A percentile compares a stretch with the other conserved stretches of the same genome.
Conservation (phyloP, 2,113 vertebrate genomes). For the Onychorhynchus coronatus region DNA sequence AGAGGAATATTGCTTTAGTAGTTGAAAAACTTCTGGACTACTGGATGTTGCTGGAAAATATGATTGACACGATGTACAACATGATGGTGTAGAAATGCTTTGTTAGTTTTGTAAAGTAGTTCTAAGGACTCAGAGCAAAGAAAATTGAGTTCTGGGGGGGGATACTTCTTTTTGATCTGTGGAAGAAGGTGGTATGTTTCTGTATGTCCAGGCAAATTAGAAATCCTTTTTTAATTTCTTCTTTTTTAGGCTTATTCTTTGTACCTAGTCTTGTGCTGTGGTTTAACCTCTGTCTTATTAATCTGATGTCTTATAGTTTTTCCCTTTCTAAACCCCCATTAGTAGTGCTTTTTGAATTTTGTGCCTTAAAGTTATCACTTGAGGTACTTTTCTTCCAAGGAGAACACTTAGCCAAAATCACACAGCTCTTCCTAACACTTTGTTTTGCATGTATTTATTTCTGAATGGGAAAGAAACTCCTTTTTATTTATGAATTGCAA, state of each 20-base stretch:
- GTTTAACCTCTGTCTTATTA: not conserved
- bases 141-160: not conserved
- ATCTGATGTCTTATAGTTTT: not conserved
- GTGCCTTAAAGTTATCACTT: not conserved
- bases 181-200: not conserved
- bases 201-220: not conserved
- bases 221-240: not conserved
- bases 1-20: not conserved
- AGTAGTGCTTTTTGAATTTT: not conserved
- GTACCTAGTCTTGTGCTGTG: not conserved
- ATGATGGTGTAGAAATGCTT: not conserved
- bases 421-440: too few species aligned
- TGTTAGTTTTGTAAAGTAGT: not conserved
- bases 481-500: not conserved
- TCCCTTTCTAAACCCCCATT: not conserved
- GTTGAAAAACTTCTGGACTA: not conserved
- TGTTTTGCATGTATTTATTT: not conserved
- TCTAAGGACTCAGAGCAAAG: not conserved
- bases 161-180: not conserved
- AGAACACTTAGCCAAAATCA: too few species aligned
- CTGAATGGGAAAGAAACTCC: not conserved
- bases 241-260: not conserved
- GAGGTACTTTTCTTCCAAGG: not conserved
- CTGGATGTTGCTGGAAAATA: not conserved
- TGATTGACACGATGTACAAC: rapidly evolving